These are phyloP conservation scores for Yoshiicerus persimilis DNA, from an alignment of 1,140 invertebrate genomes.

Conservation along the genomic window DNA sequence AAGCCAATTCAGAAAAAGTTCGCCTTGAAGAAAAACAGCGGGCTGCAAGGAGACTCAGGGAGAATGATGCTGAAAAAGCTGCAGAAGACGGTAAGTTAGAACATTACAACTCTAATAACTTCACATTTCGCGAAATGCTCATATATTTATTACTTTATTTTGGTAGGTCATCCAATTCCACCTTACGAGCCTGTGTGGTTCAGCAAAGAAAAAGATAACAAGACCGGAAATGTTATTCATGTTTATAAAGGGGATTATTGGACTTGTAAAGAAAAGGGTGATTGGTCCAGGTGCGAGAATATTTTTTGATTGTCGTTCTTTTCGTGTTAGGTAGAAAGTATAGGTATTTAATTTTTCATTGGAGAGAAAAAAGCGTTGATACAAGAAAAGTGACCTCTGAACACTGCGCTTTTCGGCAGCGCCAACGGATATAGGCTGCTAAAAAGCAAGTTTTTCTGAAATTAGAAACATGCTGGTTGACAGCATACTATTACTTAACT, in stretches of 20 bases:
- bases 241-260: slow-evolving; percentile 89
- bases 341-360: not conserved
- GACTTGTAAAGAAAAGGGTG: slow-evolving; percentile 81
- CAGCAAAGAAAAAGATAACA: slow-evolving; percentile 73
- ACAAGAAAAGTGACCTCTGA: not conserved
- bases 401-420: no score
- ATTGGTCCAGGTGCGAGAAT: slow-evolving; percentile 90
- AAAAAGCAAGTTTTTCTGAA: not conserved
- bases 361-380: not conserved
- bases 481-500: no score
- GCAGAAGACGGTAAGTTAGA: slow-evolving; percentile 63
- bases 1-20: slow-evolving; percentile 89
- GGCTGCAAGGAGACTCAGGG: slow-evolving; percentile 67
- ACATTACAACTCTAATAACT: not conserved
- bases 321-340: not conserved
- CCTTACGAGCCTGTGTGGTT: slow-evolving; percentile 92
- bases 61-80: slow-evolving; percentile 77
- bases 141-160: slow-evolving; percentile 11
- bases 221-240: slow-evolving; percentile 79
- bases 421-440: no score
- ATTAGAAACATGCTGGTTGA: no score
- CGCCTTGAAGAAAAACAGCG: slow-evolving; percentile 95
- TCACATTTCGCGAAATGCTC: not conserved
- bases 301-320: slow-evolving; percentile 69
- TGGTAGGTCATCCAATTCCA: slow-evolving; percentile 68